These are phyloP conservation scores for Lerista edwardsae DNA, from an alignment of 2,797 vertebrate species.

Conservation along the genomic window DNA sequence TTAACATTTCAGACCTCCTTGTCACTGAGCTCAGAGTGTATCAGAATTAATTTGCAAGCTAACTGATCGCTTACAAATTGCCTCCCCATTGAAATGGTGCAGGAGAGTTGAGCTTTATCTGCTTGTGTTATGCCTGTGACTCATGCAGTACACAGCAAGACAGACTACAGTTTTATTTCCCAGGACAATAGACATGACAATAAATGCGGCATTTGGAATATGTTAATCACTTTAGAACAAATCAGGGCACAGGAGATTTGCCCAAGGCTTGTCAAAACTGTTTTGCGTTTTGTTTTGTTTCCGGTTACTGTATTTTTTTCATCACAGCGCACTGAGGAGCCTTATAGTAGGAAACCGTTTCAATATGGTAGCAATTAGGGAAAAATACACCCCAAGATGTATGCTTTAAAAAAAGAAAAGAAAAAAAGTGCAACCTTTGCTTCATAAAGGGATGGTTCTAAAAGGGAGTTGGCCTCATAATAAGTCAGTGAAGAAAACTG, in stretches of 20 bases:
- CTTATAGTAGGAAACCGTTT: not conserved
- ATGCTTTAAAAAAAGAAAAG: too few relatives aligned
- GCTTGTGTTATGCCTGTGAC: conserved; percentile 1
- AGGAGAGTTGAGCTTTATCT: not conserved
- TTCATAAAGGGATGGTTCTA: not conserved
- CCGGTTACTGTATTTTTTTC: not conserved
- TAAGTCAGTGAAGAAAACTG: not conserved
- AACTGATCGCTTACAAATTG: conserved; percentile 6
- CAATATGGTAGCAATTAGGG: not conserved
- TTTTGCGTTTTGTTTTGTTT: too few relatives aligned
- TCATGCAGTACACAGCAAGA: not conserved
- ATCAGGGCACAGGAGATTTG: not conserved
- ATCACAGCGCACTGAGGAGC: not conserved
- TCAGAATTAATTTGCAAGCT: conserved; percentile 7
- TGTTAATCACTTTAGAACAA: not conserved
- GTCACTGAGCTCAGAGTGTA: not conserved
- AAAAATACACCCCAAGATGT: not conserved
- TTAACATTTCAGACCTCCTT: not conserved
- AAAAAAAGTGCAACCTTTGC: not conserved
- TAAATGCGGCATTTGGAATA: not conserved
- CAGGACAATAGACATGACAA: not conserved
- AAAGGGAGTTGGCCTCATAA: not conserved
- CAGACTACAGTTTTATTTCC: conserved; percentile 17
- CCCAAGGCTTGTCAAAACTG: not conserved
- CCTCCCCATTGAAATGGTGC: not conserved